These are phyloP conservation scores for Scaptomyza tumidula DNA, from an alignment of 2,888 invertebrate genomes.

Conservation along the genomic window DNA sequence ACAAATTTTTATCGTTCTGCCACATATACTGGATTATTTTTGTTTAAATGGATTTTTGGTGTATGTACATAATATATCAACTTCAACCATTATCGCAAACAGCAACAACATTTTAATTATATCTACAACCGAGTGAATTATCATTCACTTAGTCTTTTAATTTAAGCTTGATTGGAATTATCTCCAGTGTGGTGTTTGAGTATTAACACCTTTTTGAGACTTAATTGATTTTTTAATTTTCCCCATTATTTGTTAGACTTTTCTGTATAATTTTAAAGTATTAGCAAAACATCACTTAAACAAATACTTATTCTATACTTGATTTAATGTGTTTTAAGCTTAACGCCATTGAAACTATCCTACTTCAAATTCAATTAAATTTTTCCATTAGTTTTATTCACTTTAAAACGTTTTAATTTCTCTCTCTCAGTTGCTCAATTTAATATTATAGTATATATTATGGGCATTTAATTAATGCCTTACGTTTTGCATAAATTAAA, in stretches of 20 bases:
- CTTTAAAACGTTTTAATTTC: slow-evolving; percentile 45
- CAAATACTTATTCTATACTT: not conserved
- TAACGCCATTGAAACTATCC: not conserved
- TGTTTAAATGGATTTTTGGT: slow-evolving; percentile 58
- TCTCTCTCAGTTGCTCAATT: slow-evolving; percentile 25
- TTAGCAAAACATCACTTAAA: too few relatives aligned
- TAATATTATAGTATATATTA: slow-evolving; percentile 24
- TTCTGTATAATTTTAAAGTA: too few relatives aligned
- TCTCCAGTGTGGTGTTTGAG: too few relatives aligned
- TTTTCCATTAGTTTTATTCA: slow-evolving; percentile 17
- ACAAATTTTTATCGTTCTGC: slow-evolving; percentile 64
- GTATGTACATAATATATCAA: slow-evolving; percentile 37
- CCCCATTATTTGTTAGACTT: too few relatives aligned
- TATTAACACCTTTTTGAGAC: too few relatives aligned
- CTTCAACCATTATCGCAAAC: slow-evolving; percentile 39
- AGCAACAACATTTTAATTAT: slow-evolving; percentile 38
- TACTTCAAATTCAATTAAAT: slow-evolving; percentile 12
- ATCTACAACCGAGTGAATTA: slow-evolving; percentile 12
- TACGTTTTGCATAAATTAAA: slow-evolving; percentile 63
- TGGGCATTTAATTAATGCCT: slow-evolving; percentile 64
- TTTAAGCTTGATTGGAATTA: too few relatives aligned
- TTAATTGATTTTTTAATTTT: too few relatives aligned
- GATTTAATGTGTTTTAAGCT: not conserved
- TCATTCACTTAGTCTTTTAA: not conserved
- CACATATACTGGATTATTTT: slow-evolving; percentile 25